Conservation (phyloP, 2,113 vertebrate genomes). For the Cichladusa arquata region DNA sequence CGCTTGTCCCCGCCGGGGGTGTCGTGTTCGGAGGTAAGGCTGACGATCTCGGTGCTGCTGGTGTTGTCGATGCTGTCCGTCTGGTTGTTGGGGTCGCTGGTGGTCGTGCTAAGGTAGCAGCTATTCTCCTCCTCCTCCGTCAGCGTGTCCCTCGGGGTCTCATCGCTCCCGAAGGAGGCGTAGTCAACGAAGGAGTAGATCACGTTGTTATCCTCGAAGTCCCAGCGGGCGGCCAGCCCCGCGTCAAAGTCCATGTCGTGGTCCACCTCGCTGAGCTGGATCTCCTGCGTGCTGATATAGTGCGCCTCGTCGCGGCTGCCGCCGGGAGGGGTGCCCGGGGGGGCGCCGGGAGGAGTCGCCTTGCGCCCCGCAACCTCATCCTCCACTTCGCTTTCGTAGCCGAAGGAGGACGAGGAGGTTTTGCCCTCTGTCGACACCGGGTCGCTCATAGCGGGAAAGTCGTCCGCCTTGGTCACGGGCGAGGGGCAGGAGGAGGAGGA, state of each 20-base stretch:
- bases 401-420: conserved; percentile 67
- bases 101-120: conserved; percentile 76
- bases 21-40: conserved; percentile 79
- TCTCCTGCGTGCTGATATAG: conserved; percentile 94
- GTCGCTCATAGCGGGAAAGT: conserved; percentile 4
- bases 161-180: conserved; percentile 83
- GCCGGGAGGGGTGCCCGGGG: neutral
- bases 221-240: conserved; percentile 83
- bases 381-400: conserved; percentile 68
- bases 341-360: neutral
- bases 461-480: neutral
- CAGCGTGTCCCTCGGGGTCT: conserved; percentile 70
- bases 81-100: conserved; percentile 71
- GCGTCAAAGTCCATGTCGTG: conserved; percentile 83
- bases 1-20: conserved; percentile 67
- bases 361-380: conserved; percentile 9
- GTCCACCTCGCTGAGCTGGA: conserved; percentile 91
- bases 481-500: conserved; percentile 62
- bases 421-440: conserved; percentile 18
- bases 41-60: conserved; percentile 76
- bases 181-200: conserved; percentile 90
- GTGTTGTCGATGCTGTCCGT: conserved; percentile 64
- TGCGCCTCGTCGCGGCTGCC: conserved; percentile 80
- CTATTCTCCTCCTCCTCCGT: conserved; percentile 72
- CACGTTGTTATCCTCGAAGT: conserved; percentile 84